Evolutionary conservation across 2,113 vertebrate genomes (phyloP), one percentile per base, ranked within the genome.

Genomic region (Hippopotamus amphibius): DNA sequence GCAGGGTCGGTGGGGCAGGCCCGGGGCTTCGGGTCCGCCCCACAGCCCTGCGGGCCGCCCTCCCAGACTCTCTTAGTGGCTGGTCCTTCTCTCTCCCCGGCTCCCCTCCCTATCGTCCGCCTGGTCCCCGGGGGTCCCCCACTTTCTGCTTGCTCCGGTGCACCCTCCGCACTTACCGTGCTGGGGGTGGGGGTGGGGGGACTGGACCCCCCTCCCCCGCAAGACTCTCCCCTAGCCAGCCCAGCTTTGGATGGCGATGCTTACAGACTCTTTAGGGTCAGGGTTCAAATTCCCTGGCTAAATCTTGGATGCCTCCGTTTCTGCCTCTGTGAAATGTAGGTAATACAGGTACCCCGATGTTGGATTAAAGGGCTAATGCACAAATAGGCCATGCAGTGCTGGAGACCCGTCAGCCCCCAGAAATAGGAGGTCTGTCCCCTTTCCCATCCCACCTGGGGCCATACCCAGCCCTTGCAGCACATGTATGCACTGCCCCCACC

Each of bases 191-290:
- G 55, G 19, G 19, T 57, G 55, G 17, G 17, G 46, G 33, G 12
- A 13, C 53, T 37, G 50, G 24, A 11, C 24, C n/a, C 48, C n/a
- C 10, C 1, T 24, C n/a, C 48, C n/a, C 10, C 1, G 28, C 30
- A 22, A 14, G 50, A 26, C 24, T 1, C 48, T 24, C 30, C 26
- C 26, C 22, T 43, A 0, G 19, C 55, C 21, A 7, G 37, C 26
- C 26, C n/a, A 7, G 41, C 19, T 1, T 24, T 2, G 48, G 28
- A 24, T 7, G 10, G 5, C 2, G 22, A 22, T 14, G 4, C 16
- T 66, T n/a, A 19, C 28, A 17, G 4, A 41, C 68, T 14, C 4
- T 48, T 43, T 43, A 24, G 28, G 28, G 22, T 19, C 63, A 46
- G 83, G 28, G 28, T 19, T 61, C 82, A 50, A 16, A 65, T 55